Base-by-base conservation (phyloP, 2,113 vertebrate species). In the Corythaixoides concolor region DNA sequence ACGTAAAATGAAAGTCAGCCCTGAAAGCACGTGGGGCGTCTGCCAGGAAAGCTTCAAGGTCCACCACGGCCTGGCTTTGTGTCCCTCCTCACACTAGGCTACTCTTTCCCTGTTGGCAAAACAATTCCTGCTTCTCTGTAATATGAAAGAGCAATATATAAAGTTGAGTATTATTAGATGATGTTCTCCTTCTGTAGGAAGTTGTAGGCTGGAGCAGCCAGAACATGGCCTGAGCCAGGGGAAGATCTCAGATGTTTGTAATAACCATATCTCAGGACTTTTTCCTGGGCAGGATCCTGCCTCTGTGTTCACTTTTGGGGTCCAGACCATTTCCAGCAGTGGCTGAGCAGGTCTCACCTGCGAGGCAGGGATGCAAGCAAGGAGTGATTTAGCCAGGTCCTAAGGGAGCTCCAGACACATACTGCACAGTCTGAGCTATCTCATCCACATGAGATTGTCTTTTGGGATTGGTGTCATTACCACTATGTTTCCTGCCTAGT, bases 11-110 rank as follows among this genome's bases (percentile, higher is more conserved):
- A 56, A 55, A 52, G 59, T 22, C 75, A 77, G 33, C 60, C 59
- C 37, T 45, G 47, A 50, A 21, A 60, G 45, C 41, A 43, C 0
- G 0, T 15, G 19, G 26, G 19, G 30, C 12, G 5, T 63, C 0
- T 0, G 50, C 28, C 7, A 4, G 52, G 33, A 60, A 35, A 21
- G 43, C 45, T 27, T 17, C 50, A 30, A 9, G 18, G 35, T 50
- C 56, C 52, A 35, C 50, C 43, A 24, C 0, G 6, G 11, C 18
- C 32, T 30, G 15, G 7, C 45, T 56, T 47, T 60, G 11, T 56
- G 69, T 26, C 33, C 20, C 26, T 53, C 17, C 35, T 72, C 58
- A 53, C 47, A 7, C 23, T 7, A 35, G 9, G 35, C 47, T 88
- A 27, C 50, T 67, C 39, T 6, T 76, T 68, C 30, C 27, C n/a